Conservation (phyloP, 2,888 invertebrate genomes). For the Nomada goodeniana region DNA sequence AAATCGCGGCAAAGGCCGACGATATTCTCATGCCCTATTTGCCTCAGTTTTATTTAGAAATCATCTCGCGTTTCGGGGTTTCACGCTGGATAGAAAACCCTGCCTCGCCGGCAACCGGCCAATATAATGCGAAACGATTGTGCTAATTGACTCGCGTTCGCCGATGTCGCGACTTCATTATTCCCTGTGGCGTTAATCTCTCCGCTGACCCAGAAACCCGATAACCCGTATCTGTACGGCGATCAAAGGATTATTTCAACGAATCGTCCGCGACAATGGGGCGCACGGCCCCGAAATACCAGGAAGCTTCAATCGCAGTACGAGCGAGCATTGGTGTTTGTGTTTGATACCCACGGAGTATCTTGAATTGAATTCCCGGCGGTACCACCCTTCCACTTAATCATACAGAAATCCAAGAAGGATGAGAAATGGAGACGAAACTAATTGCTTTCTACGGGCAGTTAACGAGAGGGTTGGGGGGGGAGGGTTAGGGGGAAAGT, state of each 20-base stretch:
- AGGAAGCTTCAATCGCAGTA: background rate
- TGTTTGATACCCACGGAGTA: no score
- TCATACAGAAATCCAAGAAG: no score
- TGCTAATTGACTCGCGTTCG: background rate
- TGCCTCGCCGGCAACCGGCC: background rate
- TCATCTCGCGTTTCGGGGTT: background rate
- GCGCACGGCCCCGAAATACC: no score
- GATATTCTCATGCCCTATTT: slow-evolving; percentile 57
- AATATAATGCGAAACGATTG: background rate
- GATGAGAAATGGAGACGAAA: background rate
- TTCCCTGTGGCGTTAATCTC: slow-evolving; percentile 19
- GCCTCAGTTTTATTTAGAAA: slow-evolving; percentile 46
- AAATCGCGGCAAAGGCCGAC: slow-evolving; percentile 63
- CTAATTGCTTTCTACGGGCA: slow-evolving; percentile 1
- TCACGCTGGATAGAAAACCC: background rate
- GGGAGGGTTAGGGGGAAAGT: background rate
- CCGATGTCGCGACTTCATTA: slow-evolving; percentile 32
- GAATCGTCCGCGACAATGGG: slow-evolving; percentile 4
- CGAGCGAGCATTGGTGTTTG: no score
- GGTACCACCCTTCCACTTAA: no score
- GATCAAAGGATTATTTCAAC: slow-evolving; percentile 29
- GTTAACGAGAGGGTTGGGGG: background rate
- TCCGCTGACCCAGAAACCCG: slow-evolving; percentile 37
- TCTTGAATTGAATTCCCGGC: no score
- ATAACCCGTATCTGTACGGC: slow-evolving; percentile 21